Evolutionary conservation across 2,888 invertebrate genomes (phyloP), one percentile per base, ranked within the genome.

Genomic region (Ceraclea dissimilis): DNA sequence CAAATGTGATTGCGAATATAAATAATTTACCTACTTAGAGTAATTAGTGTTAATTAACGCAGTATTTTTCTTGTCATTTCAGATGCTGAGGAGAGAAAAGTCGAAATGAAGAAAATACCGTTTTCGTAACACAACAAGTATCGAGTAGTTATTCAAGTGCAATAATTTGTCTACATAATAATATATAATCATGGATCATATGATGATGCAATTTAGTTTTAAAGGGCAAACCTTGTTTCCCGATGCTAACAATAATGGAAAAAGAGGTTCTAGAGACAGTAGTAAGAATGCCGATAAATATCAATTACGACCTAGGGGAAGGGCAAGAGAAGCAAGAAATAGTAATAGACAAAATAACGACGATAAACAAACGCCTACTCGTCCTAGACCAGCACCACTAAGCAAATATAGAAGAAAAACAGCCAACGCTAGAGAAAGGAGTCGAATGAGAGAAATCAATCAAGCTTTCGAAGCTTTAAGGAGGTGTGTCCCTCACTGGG

Each of bases 391-490:
- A 21, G 84, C 86, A 55, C 86, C 88, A 13, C 79, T 93, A 64
- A 91, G 91, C 76, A 93, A 93, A 71, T 93, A 93, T 74, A 78
- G 93, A 21, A 79, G 93, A 65, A 90, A 90, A 77, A 92, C 92
- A 1, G 93, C 93, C 13, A 94, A 93, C 74, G 91, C 92, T 0
- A 74, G 93, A 26, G 93, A 94, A 67, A 72, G 93, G 31, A 86
- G 85, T 63, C 80, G 93, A 55, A 93, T 93, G 93, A 79, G 88
- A 50, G 93, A 93, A 69, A 93, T 94, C 64, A 94, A 94, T 73
- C 80, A 83, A 59, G 93, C 93, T 1, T 94, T 93, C 71, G 93
- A 93, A 68, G 81, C 85, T 1, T 76, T 94, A 8, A 79, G 91
- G 20, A 79, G 81, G 16, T 88, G 86, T 20, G 86, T 94, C 11